A percentile compares a stretch with the other conserved stretches of the same genome.
phyloP scores from a whole-genome alignment of 1,140 invertebrate species.

The Pseudomyrmex flavicornis region DNA sequence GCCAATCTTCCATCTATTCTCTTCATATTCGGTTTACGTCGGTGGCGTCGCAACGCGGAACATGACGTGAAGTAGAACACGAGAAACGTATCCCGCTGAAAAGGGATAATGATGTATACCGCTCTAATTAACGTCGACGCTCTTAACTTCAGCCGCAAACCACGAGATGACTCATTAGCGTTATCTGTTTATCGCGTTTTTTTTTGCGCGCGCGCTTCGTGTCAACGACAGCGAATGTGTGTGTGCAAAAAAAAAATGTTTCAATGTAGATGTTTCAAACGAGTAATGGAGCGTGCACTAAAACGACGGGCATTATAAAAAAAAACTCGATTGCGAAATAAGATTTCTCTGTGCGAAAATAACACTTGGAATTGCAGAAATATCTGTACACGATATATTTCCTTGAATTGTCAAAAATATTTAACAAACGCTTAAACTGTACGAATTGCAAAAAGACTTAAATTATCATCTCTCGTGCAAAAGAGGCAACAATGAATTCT shows the following conservation, averaged over 20 bases:
- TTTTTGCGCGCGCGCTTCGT: no score
- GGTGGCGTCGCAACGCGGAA: constrained; percentile 29
- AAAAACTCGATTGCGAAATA: not conserved
- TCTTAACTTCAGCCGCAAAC: constrained; percentile 43
- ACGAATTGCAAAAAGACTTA: no score
- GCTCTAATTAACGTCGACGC: constrained; percentile 45
- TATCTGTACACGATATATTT: no score
- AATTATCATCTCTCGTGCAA: no score
- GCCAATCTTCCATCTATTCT: constrained; percentile 34
- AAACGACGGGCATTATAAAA: not conserved
- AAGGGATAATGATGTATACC: constrained; percentile 51
- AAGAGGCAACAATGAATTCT: no score
- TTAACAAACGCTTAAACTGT: no score
- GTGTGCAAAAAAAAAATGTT: not conserved
- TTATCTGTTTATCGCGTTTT: constrained; percentile 21
- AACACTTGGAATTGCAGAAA: not conserved
- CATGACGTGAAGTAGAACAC: constrained; percentile 6
- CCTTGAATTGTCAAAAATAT: no score
- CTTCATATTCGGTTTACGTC: not conserved
- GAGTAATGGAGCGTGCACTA: not conserved
- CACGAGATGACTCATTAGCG: constrained; percentile 27
- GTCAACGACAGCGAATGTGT: not conserved
- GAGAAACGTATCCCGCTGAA: constrained; percentile 40
- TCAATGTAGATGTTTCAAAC: not conserved
- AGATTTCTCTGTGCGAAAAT: not conserved